These are phyloP conservation scores for Cephus runcator DNA, from an alignment of 2,888 invertebrate species.

Conservation along the genomic window DNA sequence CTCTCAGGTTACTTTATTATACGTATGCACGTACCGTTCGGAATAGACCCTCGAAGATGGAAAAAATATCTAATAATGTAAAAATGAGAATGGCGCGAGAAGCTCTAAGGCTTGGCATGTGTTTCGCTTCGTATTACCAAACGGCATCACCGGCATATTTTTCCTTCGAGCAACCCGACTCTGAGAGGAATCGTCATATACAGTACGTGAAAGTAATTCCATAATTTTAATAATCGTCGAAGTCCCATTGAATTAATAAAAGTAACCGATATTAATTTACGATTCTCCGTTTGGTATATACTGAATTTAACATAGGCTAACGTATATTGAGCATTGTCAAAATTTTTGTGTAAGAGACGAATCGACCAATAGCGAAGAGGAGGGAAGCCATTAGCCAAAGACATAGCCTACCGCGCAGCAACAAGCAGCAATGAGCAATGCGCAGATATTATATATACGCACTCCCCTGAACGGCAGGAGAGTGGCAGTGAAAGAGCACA, in stretches of 20 bases:
- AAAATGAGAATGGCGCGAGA: slow-evolving; percentile 26
- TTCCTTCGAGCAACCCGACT: slow-evolving; percentile 42
- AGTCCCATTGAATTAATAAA: neutral
- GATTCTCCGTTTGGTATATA: neutral
- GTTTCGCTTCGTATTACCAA: slow-evolving; percentile 47
- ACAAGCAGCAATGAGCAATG: neutral
- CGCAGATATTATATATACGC: neutral
- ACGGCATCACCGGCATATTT: slow-evolving; percentile 35
- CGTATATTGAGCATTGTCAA: neutral
- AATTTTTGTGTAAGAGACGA: neutral
- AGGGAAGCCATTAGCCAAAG: neutral
- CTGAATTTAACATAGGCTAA: slow-evolving; percentile 2
- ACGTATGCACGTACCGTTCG: slow-evolving; percentile 17
- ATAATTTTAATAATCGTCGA: neutral
- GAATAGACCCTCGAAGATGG: slow-evolving; percentile 22
- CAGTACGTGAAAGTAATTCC: neutral
- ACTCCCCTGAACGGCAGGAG: slow-evolving; percentile 16
- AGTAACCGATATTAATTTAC: slow-evolving; percentile 30
- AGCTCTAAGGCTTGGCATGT: slow-evolving; percentile 30
- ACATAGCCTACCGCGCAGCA: neutral
- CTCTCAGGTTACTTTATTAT: slow-evolving; percentile 30
- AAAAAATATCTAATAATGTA: slow-evolving; percentile 46
- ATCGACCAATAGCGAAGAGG: neutral
- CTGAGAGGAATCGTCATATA: slow-evolving; percentile 7
- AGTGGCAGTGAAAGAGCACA: slow-evolving; percentile 33